A percentile compares a stretch with the other conserved stretches of the same genome.
phyloP scores from a whole-genome alignment of 2,113 vertebrate species.

The Antigone vipio region DNA sequence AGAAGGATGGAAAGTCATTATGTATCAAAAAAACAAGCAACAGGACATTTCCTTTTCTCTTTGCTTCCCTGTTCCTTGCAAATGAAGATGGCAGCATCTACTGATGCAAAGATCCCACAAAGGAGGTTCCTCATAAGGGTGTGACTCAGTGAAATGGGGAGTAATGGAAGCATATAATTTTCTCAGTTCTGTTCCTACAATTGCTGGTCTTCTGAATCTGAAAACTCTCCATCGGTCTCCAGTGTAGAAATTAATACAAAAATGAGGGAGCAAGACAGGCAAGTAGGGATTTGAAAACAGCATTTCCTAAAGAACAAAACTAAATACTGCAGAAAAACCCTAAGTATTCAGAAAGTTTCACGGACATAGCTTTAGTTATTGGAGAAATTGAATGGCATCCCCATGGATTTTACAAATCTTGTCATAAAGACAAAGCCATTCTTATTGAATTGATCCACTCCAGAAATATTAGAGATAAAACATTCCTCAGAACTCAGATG shows the following conservation, averaged over 20 bases:
- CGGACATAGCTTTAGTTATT: background rate
- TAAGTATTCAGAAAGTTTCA: background rate
- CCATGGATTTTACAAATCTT: background rate
- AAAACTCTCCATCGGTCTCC: background rate
- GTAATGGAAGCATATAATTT: background rate
- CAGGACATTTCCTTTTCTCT: background rate
- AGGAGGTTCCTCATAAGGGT: background rate
- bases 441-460: background rate
- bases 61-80: background rate
- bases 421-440: background rate
- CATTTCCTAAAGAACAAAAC: background rate
- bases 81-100: background rate
- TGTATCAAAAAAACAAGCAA: background rate
- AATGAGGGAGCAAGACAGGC: background rate
- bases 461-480: background rate
- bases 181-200: background rate
- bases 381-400: background rate
- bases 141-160: background rate
- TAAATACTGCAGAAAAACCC: background rate
- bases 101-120: background rate
- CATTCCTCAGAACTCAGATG: background rate
- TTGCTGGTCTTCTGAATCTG: background rate
- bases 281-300: background rate
- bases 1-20: background rate
- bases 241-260: background rate